These are phyloP conservation scores for Pampus argenteus DNA, from an alignment of 2,797 vertebrate species.

Conservation along the genomic window DNA sequence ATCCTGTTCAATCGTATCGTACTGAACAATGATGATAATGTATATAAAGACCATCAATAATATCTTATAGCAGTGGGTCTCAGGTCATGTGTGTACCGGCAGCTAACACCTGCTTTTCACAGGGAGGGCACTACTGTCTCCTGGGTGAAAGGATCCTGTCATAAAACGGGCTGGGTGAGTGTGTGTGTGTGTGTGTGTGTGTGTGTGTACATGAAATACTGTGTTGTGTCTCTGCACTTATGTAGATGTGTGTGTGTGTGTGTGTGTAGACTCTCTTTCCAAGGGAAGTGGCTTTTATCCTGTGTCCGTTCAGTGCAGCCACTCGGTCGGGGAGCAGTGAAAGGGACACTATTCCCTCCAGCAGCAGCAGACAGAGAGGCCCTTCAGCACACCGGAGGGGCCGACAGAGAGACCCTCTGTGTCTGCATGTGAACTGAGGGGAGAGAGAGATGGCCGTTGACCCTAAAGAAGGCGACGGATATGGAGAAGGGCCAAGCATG, in stretches of 20 bases:
- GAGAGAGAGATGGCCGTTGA: slow-evolving; percentile 74
- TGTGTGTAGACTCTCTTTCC: slow-evolving; percentile 60
- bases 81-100: slow-evolving; percentile 42
- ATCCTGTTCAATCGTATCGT: slow-evolving; percentile 6
- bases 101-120: slow-evolving; percentile 73
- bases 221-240: slow-evolving; percentile 36
- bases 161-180: slow-evolving; percentile 53
- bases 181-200: slow-evolving; percentile 24
- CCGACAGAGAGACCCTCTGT: slow-evolving; percentile 71
- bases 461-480: slow-evolving; percentile 71
- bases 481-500: slow-evolving; percentile 76
- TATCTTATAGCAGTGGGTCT: slow-evolving; percentile 27
- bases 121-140: slow-evolving; percentile 45
- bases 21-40: neutral
- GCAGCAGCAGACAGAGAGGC: slow-evolving; percentile 71
- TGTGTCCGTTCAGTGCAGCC: slow-evolving; percentile 74
- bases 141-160: slow-evolving; percentile 76
- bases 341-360: slow-evolving; percentile 81
- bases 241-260: slow-evolving; percentile 52
- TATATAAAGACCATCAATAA: slow-evolving; percentile 6
- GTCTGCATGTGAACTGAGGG: slow-evolving; percentile 63
- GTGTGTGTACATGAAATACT: slow-evolving; percentile 43
- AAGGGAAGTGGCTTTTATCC: slow-evolving; percentile 83
- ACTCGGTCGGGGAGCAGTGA: slow-evolving; percentile 72
- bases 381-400: slow-evolving; percentile 74